phyloP scores from a whole-genome alignment of 2,888 invertebrate genomes.

The Tachina grossa region DNA sequence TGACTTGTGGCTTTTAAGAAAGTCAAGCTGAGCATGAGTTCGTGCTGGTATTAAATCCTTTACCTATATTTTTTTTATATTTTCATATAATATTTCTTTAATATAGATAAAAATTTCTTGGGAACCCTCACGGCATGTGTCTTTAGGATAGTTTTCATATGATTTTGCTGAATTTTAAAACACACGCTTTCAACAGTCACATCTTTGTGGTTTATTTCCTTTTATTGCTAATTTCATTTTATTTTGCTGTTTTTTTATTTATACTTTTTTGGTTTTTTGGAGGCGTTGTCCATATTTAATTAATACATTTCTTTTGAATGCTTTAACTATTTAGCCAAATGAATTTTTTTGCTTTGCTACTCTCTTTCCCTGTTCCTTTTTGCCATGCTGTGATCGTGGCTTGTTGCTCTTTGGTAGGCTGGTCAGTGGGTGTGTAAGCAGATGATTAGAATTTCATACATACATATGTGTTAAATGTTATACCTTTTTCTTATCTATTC shows the following conservation, averaged over 20 bases:
- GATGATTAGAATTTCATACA: slow-evolving; percentile 66
- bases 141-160: slow-evolving; percentile 22
- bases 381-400: slow-evolving; percentile 1
- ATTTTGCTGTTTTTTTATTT: not conserved
- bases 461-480: slow-evolving; percentile 7
- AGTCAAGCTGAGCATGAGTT: slow-evolving; percentile 70
- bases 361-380: not conserved
- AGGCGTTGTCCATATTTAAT: slow-evolving; percentile 71
- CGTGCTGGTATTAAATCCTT: slow-evolving; percentile 38
- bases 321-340: slow-evolving; percentile 48
- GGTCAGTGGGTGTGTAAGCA: slow-evolving; percentile 60
- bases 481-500: slow-evolving; percentile 32
- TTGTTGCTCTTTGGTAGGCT: slow-evolving; percentile 41
- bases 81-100: slow-evolving; percentile 45
- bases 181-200: slow-evolving; percentile 46
- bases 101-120: slow-evolving; percentile 6
- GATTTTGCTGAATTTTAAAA: slow-evolving; percentile 41
- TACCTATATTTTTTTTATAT: not conserved
- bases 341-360: slow-evolving; percentile 14
- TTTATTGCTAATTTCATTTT: slow-evolving; percentile 41
- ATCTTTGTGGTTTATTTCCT: slow-evolving; percentile 23
- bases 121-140: slow-evolving; percentile 44
- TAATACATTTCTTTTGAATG: slow-evolving; percentile 66
- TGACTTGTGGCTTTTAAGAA: slow-evolving; percentile 70
- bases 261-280: slow-evolving; percentile 6